Base-by-base conservation (phyloP, 2,888 invertebrate genomes). In the Laspeyria flexula region DNA sequence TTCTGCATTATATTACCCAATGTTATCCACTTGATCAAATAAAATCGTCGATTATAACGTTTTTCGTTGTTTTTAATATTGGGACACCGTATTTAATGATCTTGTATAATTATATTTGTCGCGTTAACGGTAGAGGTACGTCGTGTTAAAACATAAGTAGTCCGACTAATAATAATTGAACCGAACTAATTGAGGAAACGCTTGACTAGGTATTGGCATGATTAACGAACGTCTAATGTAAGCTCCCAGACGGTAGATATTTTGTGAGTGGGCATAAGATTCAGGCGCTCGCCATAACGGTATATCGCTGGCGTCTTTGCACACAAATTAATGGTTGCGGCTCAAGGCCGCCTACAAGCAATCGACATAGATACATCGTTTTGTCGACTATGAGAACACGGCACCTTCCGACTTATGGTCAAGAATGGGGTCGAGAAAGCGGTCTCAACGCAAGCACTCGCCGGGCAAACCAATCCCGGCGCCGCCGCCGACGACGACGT, bases 291-390 rank as follows among this genome's bases (percentile, higher is more conserved):
- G 75, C 77, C 70, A 71, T 91, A 91, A 90, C 91, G 90, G 90
- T 85, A 90, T 73, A 66, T 68, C 77, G 81, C 78, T 71, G 85
- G 76, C 84, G 82, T 86, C 83, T 88, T 75, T 83, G 88, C 89
- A 90, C 90, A 89, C 90, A 88, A 90, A 91, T 90, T 90, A 89
- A 89, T 89, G 84, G 84, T 81, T 80, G 83, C 77, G 79, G 88
- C 83, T 91, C 91, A 90, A 90, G 90, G 91, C 90, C 90, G 89
- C 89, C 90, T 89, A 85, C 87, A 84, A 88, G 85, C 86, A 85
- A 88, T 90, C 89, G 90, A 90, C 90, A 90, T 88, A 89, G 88
- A 90, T 89, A 90, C 88, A 90, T 90, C 83, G 80, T 79, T 85
- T 86, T 86, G 87, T 85, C 86, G 86, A 85, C 84, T 85, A 85